phyloP scores from a whole-genome alignment of 2,113 vertebrate genomes.

The Hyaena hyaena region DNA sequence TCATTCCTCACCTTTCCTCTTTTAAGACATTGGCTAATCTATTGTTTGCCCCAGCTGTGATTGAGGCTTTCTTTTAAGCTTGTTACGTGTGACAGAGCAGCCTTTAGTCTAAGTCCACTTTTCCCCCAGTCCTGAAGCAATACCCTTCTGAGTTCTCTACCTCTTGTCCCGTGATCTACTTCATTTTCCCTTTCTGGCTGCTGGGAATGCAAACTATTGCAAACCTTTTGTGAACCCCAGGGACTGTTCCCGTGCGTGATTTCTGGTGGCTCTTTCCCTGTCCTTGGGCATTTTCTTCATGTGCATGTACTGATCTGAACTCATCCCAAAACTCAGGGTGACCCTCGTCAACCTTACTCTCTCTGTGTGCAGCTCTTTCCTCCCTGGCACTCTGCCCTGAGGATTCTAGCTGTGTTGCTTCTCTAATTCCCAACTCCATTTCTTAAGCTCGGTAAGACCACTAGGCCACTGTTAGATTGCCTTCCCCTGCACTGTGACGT shows the following conservation, averaged over 20 bases:
- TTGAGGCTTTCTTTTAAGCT: fast-evolving
- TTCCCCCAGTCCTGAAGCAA: neutral
- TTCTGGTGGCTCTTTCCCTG: neutral
- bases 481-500: neutral
- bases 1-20: neutral
- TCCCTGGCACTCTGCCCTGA: neutral
- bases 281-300: neutral
- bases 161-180: neutral
- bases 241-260: neutral
- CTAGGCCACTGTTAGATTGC: neutral
- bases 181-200: neutral
- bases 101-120: neutral
- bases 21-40: neutral
- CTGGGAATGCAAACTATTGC: neutral
- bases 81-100: neutral
- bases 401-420: neutral
- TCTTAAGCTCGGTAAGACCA: neutral
- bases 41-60: neutral
- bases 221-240: neutral
- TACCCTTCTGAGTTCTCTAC: neutral
- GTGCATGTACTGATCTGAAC: neutral
- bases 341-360: neutral
- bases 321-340: neutral
- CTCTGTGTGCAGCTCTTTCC: neutral
- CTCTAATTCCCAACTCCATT: neutral